Base-by-base conservation (phyloP, 1,140 invertebrate genomes). In the Probaryconus sp. region DNA sequence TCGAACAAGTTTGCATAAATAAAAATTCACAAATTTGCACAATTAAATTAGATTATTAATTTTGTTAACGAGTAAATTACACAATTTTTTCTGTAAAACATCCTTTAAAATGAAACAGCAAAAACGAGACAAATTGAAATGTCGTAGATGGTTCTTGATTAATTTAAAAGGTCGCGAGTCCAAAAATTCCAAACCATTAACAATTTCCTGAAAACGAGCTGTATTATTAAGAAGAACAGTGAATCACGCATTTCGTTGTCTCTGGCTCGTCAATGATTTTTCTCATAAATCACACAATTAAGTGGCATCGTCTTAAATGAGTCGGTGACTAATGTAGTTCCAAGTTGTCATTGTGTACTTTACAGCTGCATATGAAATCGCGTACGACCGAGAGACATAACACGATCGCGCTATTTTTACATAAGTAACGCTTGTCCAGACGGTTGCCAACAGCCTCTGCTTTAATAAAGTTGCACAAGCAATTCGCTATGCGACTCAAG, bases 251-350 rank as follows among this genome's bases (percentile, higher is more conserved):
- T 75, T 48, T 35, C 38, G 37, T 37, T 9, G n/a, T 30, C 35
- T 55, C 45, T 65, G 69, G 75, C 75, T 61, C 68, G 37, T 79
- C 67, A 28, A 60, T 38, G 50, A 53, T 42, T 21, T 18, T 56
- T 69, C 65, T 77, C 48, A 74, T 83, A 84, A 83, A 83, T 83
- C 83, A 81, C 55, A 53, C 65, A 73, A 79, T 80, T 81, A 78
- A 79, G 79, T 56, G 31, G 51, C n/a, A n/a, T n/a, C 43, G 18
- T 48, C 72, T 83, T 72, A 79, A 84, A 68, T n/a, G n/a, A n/a
- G n/a, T n/a, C 70, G 81, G 50, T 84, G 83, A 84, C 81, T 84
- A 83, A 85, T 40, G 38, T 18, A 6, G 21, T 50, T 42, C 31
- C 28, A 33, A 40, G 53, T 28, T 42, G 42, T 50, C 42, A 45